Evolutionary conservation across 2,888 invertebrate species (phyloP).

Genomic region (Galeruca laticollis): DNA sequence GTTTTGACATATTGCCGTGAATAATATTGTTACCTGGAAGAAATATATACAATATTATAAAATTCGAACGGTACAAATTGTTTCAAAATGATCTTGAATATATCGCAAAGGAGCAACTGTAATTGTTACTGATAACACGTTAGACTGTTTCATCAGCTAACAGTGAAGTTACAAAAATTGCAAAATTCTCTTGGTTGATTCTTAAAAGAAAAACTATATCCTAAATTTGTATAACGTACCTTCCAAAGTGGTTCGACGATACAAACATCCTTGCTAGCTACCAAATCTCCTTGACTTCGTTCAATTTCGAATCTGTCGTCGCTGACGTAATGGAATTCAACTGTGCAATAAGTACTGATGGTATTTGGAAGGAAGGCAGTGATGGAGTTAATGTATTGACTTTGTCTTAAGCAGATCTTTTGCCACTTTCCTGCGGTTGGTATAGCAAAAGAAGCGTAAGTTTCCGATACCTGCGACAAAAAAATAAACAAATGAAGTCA

Average conservation of each 20-base stretch:
- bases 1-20: slow-evolving; percentile 75
- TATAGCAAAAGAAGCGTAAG: slow-evolving; percentile 88
- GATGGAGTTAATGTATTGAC: slow-evolving; percentile 84
- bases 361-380: slow-evolving; percentile 82
- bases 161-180: no score
- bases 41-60: background rate
- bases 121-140: no score
- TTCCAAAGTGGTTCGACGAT: slow-evolving; percentile 87
- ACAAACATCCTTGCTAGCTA: slow-evolving; percentile 83
- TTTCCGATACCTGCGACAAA: slow-evolving; percentile 73
- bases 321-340: slow-evolving; percentile 82
- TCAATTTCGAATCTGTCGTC: slow-evolving; percentile 80
- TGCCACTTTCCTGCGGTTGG: slow-evolving; percentile 85
- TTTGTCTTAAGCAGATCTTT: slow-evolving; percentile 82
- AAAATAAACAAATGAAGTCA: background rate
- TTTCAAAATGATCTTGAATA: no score
- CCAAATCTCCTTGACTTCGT: slow-evolving; percentile 82
- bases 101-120: no score
- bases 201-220: background rate
- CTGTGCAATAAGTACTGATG: slow-evolving; percentile 79
- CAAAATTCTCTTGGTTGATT: no score
- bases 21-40: slow-evolving; percentile 70
- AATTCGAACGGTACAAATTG: no score
- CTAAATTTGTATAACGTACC: slow-evolving; percentile 69
- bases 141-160: no score